Conservation (phyloP, 2,797 vertebrate species). For the Picus viridis region DNA sequence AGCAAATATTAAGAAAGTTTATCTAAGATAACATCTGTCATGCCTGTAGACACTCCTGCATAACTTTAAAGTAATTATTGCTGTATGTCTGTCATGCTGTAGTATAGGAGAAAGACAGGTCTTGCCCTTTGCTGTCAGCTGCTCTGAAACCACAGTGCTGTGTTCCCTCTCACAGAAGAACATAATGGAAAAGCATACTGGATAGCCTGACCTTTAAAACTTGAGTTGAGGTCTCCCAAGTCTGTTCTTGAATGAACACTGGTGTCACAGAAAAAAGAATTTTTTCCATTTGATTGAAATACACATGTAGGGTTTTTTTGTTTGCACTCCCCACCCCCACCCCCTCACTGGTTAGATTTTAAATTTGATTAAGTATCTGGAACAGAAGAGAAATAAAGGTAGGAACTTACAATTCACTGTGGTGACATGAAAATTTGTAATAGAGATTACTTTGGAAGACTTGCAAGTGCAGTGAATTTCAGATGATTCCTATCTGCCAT, state of each 20-base stretch:
- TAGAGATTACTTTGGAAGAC: not conserved
- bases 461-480: not conserved
- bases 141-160: not conserved
- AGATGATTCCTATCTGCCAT: not conserved
- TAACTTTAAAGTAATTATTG: not conserved
- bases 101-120: not conserved
- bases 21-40: not conserved
- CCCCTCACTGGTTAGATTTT: not conserved
- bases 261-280: not conserved
- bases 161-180: not conserved
- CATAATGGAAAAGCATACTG: not conserved
- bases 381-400: not conserved
- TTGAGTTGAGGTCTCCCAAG: not conserved
- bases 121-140: not conserved
- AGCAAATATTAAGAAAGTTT: conserved; percentile 34
- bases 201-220: not conserved
- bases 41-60: not conserved
- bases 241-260: not conserved
- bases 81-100: not conserved
- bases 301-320: not conserved
- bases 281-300: not conserved
- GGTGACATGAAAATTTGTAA: not conserved
- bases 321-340: too few species aligned
- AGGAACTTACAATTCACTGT: not conserved
- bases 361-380: not conserved